Base-by-base conservation (phyloP, 2,888 invertebrate species). In the Melanostoma scalare region DNA sequence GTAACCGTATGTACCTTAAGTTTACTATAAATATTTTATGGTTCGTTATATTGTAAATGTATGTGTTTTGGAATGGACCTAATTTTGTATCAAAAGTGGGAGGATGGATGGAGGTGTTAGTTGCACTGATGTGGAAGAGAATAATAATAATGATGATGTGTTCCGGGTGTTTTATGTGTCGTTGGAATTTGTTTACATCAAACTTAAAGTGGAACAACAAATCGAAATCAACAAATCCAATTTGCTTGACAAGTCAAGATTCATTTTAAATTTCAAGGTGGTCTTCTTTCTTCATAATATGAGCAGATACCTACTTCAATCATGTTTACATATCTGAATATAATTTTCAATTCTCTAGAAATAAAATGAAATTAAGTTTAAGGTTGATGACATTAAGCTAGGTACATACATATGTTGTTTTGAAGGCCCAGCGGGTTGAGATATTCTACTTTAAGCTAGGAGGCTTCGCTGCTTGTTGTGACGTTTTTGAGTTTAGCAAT, bases 21-120 rank as follows among this genome's bases (percentile, higher is more conserved):
- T 84, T 84, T 84, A 79, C 84, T 84, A 84, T 84, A 84, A 84
- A 84, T 84, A 79, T 84, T 79, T 78, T 84, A 84, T 84, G 82
- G 84, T 84, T 84, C 84, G 84, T 84, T 79, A 79, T 79, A 79
- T 84, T 84, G 58, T 75, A 56, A 58, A 52, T 65, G 65, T 82
- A 63, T 78, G 60, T 71, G 68, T 20, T 71, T 84, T 84, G 84
- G 84, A 84, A 84, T 84, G 84, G 84, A 84, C 84, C 84, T 79
- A 84, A 84, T 84, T 79, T 84, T 84, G 71, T 56, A 61, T 44
- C 50, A 78, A 58, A n/a, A 38, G 38, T 63, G 63, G 48, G 9
- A 55, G 55, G 75, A 48, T 71, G 75, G 71, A 38, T 79, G 78
- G 48, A 65, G 79, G 74, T 79, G 74, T 79, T 75, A 44, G 79